Evolutionary conservation across 2,797 vertebrate species (phyloP).

Genomic region (Cuculus canorus): DNA sequence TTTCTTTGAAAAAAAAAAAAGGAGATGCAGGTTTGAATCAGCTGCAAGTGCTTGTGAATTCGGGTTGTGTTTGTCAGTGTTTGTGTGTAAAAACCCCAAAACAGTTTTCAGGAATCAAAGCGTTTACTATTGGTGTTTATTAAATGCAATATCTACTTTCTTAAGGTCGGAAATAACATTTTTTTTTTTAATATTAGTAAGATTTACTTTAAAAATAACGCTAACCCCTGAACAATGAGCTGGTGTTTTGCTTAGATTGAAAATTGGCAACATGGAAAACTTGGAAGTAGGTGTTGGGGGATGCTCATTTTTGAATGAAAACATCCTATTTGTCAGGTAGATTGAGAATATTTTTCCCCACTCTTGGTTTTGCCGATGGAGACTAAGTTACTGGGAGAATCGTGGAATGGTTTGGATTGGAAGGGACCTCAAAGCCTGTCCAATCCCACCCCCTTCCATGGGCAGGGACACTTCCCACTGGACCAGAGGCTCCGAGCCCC

Average conservation of each 20-base stretch:
- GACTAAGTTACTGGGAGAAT: too few relatives aligned
- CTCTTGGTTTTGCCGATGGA: background rate
- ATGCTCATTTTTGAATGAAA: background rate
- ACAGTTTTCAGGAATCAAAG: background rate
- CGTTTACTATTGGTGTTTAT: background rate
- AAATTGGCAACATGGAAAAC: background rate
- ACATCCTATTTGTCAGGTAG: background rate
- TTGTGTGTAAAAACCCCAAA: background rate
- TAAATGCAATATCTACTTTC: background rate
- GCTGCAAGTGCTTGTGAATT: background rate
- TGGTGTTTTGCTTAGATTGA: background rate
- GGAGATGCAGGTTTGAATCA: background rate
- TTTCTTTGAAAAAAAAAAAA: background rate
- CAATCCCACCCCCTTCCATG: too few relatives aligned
- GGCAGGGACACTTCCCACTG: too few relatives aligned
- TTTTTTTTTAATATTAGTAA: background rate
- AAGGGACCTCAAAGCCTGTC: too few relatives aligned
- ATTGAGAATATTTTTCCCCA: accelerated
- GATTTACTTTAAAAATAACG: background rate
- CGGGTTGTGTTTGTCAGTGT: background rate
- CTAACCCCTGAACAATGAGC: background rate
- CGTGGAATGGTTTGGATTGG: too few relatives aligned
- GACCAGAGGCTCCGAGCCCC: too few relatives aligned
- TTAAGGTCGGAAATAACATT: background rate
- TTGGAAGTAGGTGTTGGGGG: background rate